These are phyloP conservation scores for Pseudorasbora parva DNA, from an alignment of 2,113 vertebrate genomes.

Conservation along the genomic window DNA sequence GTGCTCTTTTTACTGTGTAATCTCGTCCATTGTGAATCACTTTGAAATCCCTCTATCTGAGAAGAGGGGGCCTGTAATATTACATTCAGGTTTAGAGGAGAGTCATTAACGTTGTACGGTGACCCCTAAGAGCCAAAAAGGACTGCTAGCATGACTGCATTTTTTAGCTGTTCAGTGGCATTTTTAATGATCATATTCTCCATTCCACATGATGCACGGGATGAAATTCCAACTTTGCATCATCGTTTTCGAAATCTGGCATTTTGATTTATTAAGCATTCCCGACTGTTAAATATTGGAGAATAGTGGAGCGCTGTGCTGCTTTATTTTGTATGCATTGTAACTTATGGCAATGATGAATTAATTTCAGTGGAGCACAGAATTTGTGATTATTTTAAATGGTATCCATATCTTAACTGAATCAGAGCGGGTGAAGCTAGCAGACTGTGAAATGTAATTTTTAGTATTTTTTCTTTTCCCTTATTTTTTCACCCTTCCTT, in stretches of 20 bases:
- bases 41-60: conserved; percentile 78
- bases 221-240: conserved; percentile 44
- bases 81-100: conserved; percentile 75
- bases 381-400: conserved; percentile 87
- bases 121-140: conserved; percentile 63
- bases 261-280: conserved; percentile 97
- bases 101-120: conserved; percentile 79
- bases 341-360: conserved; percentile 89
- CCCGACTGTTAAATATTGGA: conserved; percentile 83
- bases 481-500: conserved; percentile 47
- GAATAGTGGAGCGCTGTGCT: conserved; percentile 69
- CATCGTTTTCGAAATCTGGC: conserved; percentile 78
- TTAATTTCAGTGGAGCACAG: conserved; percentile 90
- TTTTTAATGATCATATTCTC: conserved; percentile 22
- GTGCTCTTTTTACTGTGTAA: conserved; percentile 66
- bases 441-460: conserved; percentile 73
- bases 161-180: conserved; percentile 42
- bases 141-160: conserved; percentile 34
- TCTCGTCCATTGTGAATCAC: conserved; percentile 75
- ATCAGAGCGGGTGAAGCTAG: conserved; percentile 71
- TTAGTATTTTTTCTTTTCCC: conserved; percentile 57
- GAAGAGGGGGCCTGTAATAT: conserved; percentile 71
- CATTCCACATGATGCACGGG: neutral
- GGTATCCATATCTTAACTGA: conserved; percentile 77
- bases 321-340: conserved; percentile 82